Evolutionary conservation across 2,797 vertebrate genomes (phyloP), one percentile per base, ranked within the genome.

Genomic region (Acanthurus lineatus): DNA sequence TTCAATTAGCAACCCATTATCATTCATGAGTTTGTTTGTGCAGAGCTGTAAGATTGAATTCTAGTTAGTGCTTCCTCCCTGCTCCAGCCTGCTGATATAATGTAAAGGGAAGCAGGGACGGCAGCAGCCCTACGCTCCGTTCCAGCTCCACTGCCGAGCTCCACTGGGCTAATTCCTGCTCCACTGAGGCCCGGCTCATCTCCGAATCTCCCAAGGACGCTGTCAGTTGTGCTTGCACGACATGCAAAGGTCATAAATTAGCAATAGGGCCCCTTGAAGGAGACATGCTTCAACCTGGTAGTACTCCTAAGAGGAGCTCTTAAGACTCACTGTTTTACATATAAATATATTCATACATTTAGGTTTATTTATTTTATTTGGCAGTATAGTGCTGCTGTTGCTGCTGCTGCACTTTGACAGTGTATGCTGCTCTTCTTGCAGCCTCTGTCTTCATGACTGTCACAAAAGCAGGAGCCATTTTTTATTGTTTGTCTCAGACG

Each of bases 21-120:
- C 91, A 94, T 91, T 92, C 93, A 93, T 90, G 92, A 91, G 88
- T 92, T 91, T 90, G 90, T 90, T 89, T 93, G 87, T 88, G 90
- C 88, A 86, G 79, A 81, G 90, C 87, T 85, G 89, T 76, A 59
- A 86, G 90, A 91, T 76, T 89, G 86, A 84, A 91, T 88, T 87
- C 72, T 73, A 79, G 88, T 89, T 88, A 81, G 85, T 72, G 66
- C 81, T 79, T 67, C 83, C 69, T 73, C 66, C 65, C 45, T 32
- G 69, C 77, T 38, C 73, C 65, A 3, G 71, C 62, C 72, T 22
- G 73, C 87, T 87, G 89, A 88, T 74, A 63, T 74, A 73, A 82
- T 8, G 64, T 51, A 69, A 54, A 79, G 49, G 14, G 76, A 88
- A 76, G 73, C 68, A 4, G 72, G 28, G 65, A 60, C 9, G 19